Evolutionary conservation across 2,113 vertebrate genomes (phyloP).

Genomic region (Lamprologus tigripictilis): DNA sequence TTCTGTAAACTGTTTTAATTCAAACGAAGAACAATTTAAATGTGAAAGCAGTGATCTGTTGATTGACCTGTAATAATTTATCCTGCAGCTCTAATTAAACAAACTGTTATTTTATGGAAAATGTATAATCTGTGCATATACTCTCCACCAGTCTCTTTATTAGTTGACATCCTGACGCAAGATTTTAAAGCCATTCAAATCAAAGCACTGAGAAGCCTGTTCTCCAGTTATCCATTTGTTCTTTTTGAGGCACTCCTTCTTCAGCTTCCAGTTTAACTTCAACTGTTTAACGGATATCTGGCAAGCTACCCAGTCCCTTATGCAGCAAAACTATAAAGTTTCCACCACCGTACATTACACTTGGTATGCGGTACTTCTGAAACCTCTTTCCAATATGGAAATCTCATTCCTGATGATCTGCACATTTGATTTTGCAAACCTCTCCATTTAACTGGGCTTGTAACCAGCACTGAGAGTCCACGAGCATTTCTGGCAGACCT

Average conservation of each 20-base stretch:
- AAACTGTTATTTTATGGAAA: not conserved
- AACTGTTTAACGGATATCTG: not conserved
- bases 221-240: accelerated
- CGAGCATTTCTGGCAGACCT: not conserved
- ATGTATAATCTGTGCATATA: not conserved
- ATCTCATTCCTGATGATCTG: not conserved
- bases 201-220: not conserved
- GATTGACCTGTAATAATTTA: not conserved
- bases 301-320: not conserved
- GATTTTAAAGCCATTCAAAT: not conserved
- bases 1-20: not conserved
- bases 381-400: not conserved
- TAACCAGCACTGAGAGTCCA: not conserved
- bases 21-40: accelerated
- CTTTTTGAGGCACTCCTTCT: not conserved
- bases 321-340: not conserved
- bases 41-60: not conserved
- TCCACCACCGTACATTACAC: not conserved
- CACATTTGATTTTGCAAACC: not conserved
- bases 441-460: not conserved
- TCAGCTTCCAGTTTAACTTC: not conserved
- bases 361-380: not conserved
- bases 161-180: accelerated
- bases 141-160: not conserved
- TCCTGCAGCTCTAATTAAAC: not conserved